Percentiles rank a stretch among this genome's conserved stretches.
Conservation (phyloP, 2,113 vertebrate genomes). For the Ictidomys tridecemlineatus region DNA sequence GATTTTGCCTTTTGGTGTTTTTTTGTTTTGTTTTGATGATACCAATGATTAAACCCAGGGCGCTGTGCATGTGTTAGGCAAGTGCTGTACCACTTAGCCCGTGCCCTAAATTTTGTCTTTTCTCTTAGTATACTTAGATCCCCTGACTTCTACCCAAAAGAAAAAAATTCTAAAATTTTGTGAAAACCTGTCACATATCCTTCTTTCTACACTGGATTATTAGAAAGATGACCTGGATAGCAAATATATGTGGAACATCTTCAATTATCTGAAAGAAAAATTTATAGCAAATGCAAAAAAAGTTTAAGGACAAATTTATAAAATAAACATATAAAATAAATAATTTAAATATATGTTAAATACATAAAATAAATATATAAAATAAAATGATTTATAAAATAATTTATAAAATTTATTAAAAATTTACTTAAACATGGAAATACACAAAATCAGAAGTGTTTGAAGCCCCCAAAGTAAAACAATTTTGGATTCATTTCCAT, state of each 20-base stretch:
- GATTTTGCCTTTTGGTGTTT: neutral
- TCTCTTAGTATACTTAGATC: neutral
- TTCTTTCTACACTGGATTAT: slow-evolving; percentile 22
- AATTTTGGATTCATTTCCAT: neutral
- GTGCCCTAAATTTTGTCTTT: neutral
- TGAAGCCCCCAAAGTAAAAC: neutral
- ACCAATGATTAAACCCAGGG: too few species aligned
- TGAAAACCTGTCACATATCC: neutral
- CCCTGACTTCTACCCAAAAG: neutral
- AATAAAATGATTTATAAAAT: too few species aligned
- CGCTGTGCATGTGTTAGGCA: too few species aligned
- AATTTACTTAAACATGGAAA: neutral
- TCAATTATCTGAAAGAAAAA: neutral
- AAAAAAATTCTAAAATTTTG: neutral
- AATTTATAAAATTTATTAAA: neutral
- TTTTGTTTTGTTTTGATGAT: too few species aligned
- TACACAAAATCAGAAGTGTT: neutral
- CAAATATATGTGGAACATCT: neutral
- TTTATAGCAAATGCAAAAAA: neutral
- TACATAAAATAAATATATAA: too few species aligned
- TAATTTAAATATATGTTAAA: too few species aligned
- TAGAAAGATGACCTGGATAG: neutral
- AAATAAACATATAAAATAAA: neutral
- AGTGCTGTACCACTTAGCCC: too few species aligned
- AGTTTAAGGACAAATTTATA: neutral